Base-by-base conservation (phyloP, 2,113 vertebrate species). In the Corapipo altera region DNA sequence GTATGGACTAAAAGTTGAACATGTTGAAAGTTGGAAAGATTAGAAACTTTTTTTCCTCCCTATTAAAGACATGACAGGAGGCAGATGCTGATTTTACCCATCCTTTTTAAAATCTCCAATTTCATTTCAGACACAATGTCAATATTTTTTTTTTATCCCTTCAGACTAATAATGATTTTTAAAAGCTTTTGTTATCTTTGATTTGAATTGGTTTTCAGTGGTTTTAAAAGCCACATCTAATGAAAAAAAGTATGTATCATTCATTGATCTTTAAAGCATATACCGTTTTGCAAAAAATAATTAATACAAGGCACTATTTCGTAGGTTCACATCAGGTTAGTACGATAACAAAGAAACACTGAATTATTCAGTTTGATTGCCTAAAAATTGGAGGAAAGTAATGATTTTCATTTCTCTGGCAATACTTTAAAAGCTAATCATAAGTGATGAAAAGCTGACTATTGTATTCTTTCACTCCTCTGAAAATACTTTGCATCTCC, bases 71-170 rank as follows among this genome's bases (percentile, higher is more conserved):
- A 8, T 22, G 6, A 23, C 58, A 71, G 30, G 44, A 93, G 15
- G 13, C 23, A 91, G n/a, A 79, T 54, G 22, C 17, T 70, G 55
- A 67, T 85, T 82, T 87, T 46, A 43, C 16, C 27, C 8, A 46
- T 32, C 5, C 21, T 52, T 93, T 91, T 72, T 33, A 26, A 88
- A 91, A 79, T 26, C 11, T 28, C 17, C 1, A 8, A 44, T 43
- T 86, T 90, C 11, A 91, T 91, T 93, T 76, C 83, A 95, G 77
- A 93, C 72, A 84, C 26, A 81, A 19, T 73, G 37, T 91, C 77
- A 91, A 58, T 33, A 84, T 78, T 66, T 89, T 75, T 82, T n/a
- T 65, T 92, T 83, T 18, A 43, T 39, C 17, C 30, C 28, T 9
- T 87, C 33, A 90, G 27, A 46, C 13, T 80, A 66, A 93, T 33